Evolutionary conservation across 2,888 invertebrate species (phyloP).

Genomic region (Aphodius sticticus): DNA sequence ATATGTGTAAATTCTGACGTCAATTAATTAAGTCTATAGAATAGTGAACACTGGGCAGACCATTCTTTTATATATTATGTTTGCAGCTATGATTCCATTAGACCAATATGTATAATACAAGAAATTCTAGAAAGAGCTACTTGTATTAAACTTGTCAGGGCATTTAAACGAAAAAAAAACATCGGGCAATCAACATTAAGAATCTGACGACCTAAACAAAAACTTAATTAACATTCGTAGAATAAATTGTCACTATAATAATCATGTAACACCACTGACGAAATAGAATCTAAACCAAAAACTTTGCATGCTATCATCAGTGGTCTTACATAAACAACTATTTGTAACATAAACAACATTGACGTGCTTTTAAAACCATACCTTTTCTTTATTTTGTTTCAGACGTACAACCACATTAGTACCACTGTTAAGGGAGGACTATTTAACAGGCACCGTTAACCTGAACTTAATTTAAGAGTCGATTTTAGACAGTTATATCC

Average conservation of each 20-base stretch:
- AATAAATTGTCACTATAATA: background rate
- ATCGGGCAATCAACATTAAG: background rate
- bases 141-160: no score
- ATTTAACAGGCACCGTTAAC: conserved; percentile 68
- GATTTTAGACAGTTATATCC: background rate
- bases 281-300: background rate
- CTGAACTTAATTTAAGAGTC: conserved; percentile 57
- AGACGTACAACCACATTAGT: conserved; percentile 70
- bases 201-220: background rate
- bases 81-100: no score
- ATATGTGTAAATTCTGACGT: no score
- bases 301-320: background rate
- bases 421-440: conserved; percentile 72
- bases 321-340: background rate
- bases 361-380: background rate
- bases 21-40: no score
- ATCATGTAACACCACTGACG: background rate
- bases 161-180: background rate
- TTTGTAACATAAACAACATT: background rate
- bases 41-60: no score
- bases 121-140: no score
- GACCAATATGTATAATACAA: no score
- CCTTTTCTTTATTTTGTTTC: conserved; percentile 56
- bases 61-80: no score
- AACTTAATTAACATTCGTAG: background rate